Base-by-base conservation (phyloP, 2,113 vertebrate species). In the Mesembrinibis cayennensis region DNA sequence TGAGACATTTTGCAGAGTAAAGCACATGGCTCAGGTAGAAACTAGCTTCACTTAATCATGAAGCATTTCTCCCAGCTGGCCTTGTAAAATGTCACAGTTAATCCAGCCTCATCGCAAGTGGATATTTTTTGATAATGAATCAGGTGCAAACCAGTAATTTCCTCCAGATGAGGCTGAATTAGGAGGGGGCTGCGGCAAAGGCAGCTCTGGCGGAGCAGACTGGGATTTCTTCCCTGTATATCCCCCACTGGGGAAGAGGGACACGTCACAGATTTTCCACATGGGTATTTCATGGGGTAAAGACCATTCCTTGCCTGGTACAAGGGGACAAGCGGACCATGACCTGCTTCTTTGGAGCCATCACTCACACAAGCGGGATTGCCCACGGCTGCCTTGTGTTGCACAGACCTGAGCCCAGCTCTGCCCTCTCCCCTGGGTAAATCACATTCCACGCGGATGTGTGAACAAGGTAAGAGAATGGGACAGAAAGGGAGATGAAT, bases 41-140 rank as follows among this genome's bases (percentile, higher is more conserved):
- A 87, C 4, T 5, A 26, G 23, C 52, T 87, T 93, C 56, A 20
- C 79, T 90, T 95, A 36, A 94, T 87, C 88, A 91, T 10, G n/a
- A 93, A 93, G 50, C 42, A 30, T 84, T 91, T 81, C 66, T 90
- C 83, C 93, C 85, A 56, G 44, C 45, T 91, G 83, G 91, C 93
- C 91, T 90, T 91, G 83, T 86, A 94, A 95, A 95, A 92, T 88
- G 83, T 69, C 91, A 86, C 3, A 0, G 66, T 83, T 96, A 97
- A 97, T 94, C 90, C 95, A 92, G 38, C 47, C 80, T 85, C 50
- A 32, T 40, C 30, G 7, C 34, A 6, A 82, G 26, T 47, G 86
- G 78, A 3, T 23, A 40, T 91, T 95, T 92, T 89, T 86, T 93
- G 83, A 91, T 93, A 96, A 96, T 56, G 29, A 78, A 94, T 88